phyloP scores from a whole-genome alignment of 64 coral and sea anemone genomes.

The Montipora efflorescens region DNA sequence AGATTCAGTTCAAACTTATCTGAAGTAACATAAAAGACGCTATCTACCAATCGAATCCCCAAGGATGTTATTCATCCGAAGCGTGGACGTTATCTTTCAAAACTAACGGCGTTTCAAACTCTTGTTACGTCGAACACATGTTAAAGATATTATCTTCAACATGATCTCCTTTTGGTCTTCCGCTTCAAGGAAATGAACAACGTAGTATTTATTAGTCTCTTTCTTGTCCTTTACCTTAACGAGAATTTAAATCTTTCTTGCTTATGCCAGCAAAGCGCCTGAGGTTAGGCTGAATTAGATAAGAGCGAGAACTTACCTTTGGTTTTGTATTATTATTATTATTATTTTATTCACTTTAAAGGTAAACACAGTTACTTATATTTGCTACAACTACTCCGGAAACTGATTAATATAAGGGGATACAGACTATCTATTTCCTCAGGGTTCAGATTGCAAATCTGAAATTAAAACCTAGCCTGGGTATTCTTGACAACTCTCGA shows the following conservation, averaged over 20 bases:
- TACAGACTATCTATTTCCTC: not conserved
- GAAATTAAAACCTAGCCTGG: not conserved
- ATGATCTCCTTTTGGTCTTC: not conserved
- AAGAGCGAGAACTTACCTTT: too few relatives aligned
- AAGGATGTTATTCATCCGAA: not conserved
- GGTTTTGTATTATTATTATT: too few relatives aligned
- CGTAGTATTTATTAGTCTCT: not conserved
- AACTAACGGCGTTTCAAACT: not conserved
- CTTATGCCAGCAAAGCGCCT: not conserved
- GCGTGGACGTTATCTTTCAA: conserved; percentile 4
- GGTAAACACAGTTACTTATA: not conserved
- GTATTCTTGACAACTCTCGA: not conserved
- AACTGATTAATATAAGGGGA: not conserved
- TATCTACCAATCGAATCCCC: not conserved
- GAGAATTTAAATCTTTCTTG: not conserved
- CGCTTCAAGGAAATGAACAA: conserved; percentile 11
- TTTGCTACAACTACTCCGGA: not conserved
- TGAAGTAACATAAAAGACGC: not conserved
- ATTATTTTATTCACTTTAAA: too few relatives aligned
- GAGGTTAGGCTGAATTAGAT: too few relatives aligned
- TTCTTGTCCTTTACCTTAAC: not conserved
- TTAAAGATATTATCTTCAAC: not conserved
- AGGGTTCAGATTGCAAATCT: not conserved
- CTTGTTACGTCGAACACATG: not conserved
- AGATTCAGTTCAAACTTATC: not conserved